These are phyloP conservation scores for Proisotoma minuta DNA, from an alignment of 2,888 invertebrate species.

Conservation along the genomic window DNA sequence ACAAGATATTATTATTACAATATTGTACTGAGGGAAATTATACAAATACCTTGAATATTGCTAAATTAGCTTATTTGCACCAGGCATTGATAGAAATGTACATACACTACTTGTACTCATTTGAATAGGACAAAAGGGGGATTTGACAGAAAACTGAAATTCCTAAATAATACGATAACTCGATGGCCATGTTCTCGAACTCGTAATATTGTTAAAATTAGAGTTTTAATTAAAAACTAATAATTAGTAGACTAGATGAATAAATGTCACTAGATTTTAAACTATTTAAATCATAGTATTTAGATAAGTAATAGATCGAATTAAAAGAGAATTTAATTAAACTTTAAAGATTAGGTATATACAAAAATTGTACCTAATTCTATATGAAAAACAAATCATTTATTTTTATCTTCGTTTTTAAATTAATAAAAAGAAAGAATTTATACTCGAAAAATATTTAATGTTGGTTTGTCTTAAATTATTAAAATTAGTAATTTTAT, in stretches of 20 bases:
- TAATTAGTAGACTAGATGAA: no score
- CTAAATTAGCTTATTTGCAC: no score
- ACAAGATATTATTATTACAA: no score
- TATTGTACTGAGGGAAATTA: no score
- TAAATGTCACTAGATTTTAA: no score
- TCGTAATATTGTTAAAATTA: no score
- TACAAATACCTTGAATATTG: no score
- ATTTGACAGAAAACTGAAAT: neutral
- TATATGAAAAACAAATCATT: conserved; percentile 12
- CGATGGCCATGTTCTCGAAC: conserved; percentile 5
- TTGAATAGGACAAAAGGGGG: neutral
- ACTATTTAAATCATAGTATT: neutral
- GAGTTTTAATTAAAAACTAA: no score
- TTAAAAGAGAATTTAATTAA: neutral
- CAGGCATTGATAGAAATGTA: no score
- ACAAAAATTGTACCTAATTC: conserved; percentile 14
- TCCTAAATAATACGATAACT: no score
- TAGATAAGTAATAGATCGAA: neutral
- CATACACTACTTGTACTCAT: no score
- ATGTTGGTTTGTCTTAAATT: neutral
- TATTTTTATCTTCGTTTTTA: conserved; percentile 16
- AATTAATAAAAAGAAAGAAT: conserved; percentile 10
- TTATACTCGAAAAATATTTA: neutral
- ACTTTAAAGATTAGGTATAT: neutral
- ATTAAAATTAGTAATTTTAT: no score